phyloP scores from a whole-genome alignment of 37 sponge, comb jelly and placozoan genomes.

The Agelas oroides region DNA sequence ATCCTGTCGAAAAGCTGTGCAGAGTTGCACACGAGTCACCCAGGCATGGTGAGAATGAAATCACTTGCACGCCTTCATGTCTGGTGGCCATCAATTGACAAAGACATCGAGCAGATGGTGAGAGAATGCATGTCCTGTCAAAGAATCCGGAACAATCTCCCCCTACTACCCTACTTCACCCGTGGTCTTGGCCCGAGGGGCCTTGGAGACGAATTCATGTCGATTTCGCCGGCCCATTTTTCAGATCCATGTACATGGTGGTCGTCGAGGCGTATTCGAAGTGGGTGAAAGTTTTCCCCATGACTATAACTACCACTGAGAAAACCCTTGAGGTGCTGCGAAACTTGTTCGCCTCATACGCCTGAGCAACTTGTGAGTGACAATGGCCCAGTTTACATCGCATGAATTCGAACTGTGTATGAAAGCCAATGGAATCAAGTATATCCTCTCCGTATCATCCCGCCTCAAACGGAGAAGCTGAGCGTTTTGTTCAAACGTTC shows the following conservation, averaged over 20 bases:
- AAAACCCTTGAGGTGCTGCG: slow-evolving; percentile 13
- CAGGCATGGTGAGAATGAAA: slow-evolving; percentile 12
- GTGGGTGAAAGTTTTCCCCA: slow-evolving; percentile 52
- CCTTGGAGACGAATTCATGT: slow-evolving; percentile 22
- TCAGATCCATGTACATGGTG: background rate
- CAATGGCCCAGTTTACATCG: slow-evolving; percentile 33
- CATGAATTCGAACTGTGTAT: slow-evolving; percentile 8
- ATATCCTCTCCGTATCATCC: slow-evolving; percentile 50
- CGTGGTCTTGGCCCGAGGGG: slow-evolving; percentile 20
- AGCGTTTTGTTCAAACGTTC: no score
- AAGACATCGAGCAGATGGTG: slow-evolving; percentile 31
- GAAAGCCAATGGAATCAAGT: slow-evolving; percentile 29
- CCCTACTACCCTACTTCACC: no score
- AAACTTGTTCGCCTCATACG: slow-evolving; percentile 1
- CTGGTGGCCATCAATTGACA: slow-evolving; percentile 54
- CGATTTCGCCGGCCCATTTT: slow-evolving; percentile 17
- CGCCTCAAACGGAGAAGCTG: slow-evolving; percentile 43
- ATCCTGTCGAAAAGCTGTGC: background rate
- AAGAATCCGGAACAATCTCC: background rate
- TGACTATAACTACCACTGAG: slow-evolving; percentile 20
- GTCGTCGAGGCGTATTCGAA: slow-evolving; percentile 36
- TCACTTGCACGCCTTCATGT: slow-evolving; percentile 17
- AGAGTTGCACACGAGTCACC: slow-evolving; percentile 14
- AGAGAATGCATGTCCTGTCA: slow-evolving; percentile 18
- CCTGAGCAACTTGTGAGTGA: slow-evolving; percentile 21